Evolutionary conservation across 2,113 vertebrate species (phyloP), one percentile per base, ranked within the genome.

Genomic region (Cepphus grylle): DNA sequence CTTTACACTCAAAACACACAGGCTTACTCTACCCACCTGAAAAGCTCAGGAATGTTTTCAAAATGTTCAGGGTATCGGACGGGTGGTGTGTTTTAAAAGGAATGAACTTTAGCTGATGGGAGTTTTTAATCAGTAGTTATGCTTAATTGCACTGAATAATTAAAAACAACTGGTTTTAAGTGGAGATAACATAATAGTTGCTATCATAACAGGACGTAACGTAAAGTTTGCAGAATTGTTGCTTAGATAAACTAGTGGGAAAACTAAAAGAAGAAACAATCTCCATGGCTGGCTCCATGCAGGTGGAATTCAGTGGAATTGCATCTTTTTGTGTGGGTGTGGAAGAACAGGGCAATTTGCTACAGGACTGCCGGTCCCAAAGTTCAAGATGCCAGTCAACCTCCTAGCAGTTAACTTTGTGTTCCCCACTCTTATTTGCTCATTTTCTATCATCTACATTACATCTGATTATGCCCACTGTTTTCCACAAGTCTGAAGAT

Each of bases 21-120:
- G 42, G 19, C 34, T 71, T 76, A 9, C 34, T 76, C 50, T 40
- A 50, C 22, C 36, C 1, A 0, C 0, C 0, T 40, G 40, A 43
- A 52, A 92, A 55, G 25, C 43, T 66, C 14, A 80, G 56, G 52
- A 74, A 49, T 11, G 13, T 50, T 90, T 81, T 81, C 30, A 26
- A 58, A 55, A 43, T 30, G 3, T 59, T 71, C 22, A 34, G n/a
- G 53, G 21, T 77, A 23, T 38, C 59, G 23, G 27, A 19, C 25
- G 65, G 29, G 21, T 71, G 34, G 2, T 56, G 32, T 43, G 27
- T 29, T 82, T 72, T 50, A 32, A 77, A 88, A 53, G 59, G 59
- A 88, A 56, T 42, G 25, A 8, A 53, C 58, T 93, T 76, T 36
- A 36, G 9, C 32, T 69, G 26, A n/a, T n/a, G 17, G 26, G 29